Percentiles rank a stretch among this genome's conserved stretches.
Evolutionary conservation across 1,140 invertebrate species (phyloP).

Genomic region (Stegodyphus dumicola): DNA sequence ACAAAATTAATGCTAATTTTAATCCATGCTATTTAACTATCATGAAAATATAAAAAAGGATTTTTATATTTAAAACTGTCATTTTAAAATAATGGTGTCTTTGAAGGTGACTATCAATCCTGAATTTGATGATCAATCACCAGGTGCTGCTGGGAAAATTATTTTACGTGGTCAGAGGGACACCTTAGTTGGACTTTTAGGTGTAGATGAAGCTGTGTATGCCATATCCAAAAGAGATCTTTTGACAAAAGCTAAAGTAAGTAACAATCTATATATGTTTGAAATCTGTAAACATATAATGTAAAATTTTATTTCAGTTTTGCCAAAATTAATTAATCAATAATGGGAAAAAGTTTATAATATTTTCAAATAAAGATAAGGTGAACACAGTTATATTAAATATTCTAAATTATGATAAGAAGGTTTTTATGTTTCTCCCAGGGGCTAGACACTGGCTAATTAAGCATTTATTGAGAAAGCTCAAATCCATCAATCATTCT

Average conservation of each 20-base stretch:
- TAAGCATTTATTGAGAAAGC: too few relatives aligned
- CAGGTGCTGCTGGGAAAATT: slow-evolving; percentile 48
- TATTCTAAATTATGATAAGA: too few relatives aligned
- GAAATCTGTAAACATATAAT: not conserved
- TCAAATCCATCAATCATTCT: too few relatives aligned
- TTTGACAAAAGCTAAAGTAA: slow-evolving; percentile 45
- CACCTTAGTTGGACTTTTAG: slow-evolving; percentile 60
- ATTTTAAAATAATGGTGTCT: not conserved
- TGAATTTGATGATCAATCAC: slow-evolving; percentile 6
- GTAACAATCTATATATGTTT: not conserved
- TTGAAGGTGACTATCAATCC: slow-evolving; percentile 25
- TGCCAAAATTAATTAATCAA: not conserved
- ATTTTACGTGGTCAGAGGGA: slow-evolving; percentile 30
- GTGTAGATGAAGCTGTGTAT: slow-evolving; percentile 63
- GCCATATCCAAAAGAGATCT: slow-evolving; percentile 46
- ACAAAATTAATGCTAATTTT: too few relatives aligned
- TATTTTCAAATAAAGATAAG: too few relatives aligned
- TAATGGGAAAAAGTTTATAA: not conserved
- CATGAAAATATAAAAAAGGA: too few relatives aligned
- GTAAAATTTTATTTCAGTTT: not conserved
- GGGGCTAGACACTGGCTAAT: too few relatives aligned
- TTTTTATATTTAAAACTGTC: too few relatives aligned
- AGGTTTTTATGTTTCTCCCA: too few relatives aligned
- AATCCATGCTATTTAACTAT: too few relatives aligned
- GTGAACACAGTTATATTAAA: too few relatives aligned